phyloP scores from a whole-genome alignment of 2,888 invertebrate genomes.

The Leptarthrus brevirostris region DNA sequence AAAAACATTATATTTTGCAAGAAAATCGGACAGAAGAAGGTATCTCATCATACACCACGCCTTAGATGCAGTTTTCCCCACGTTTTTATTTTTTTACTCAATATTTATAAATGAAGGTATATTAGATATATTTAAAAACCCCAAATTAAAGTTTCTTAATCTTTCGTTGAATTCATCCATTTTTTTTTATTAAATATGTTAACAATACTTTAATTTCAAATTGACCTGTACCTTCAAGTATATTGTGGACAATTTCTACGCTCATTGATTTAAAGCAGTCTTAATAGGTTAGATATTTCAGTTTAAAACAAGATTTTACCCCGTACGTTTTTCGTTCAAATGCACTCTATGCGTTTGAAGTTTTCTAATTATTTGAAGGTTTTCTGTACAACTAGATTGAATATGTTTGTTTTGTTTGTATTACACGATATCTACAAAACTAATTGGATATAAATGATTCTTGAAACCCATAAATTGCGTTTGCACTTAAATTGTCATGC shows the following conservation, averaged over 20 bases:
- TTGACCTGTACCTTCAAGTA: conserved; percentile 36
- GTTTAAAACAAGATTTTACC: background rate
- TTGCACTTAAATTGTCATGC: conserved; percentile 2
- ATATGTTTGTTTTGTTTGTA: background rate
- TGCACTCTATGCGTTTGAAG: background rate
- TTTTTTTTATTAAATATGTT: background rate
- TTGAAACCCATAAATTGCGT: conserved; percentile 1
- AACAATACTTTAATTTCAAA: conserved; percentile 34
- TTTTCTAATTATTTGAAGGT: background rate
- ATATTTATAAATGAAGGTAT: background rate
- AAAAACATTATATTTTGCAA: background rate
- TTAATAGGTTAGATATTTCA: conserved; percentile 45
- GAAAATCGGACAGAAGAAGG: background rate
- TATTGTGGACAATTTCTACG: conserved; percentile 49
- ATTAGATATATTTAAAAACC: background rate
- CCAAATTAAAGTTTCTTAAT: background rate
- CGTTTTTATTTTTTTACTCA: background rate
- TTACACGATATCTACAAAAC: background rate
- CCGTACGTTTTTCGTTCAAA: conserved; percentile 33
- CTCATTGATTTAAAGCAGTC: conserved; percentile 22
- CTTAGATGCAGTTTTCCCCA: background rate
- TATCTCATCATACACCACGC: background rate
- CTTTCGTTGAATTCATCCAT: background rate
- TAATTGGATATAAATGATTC: background rate
- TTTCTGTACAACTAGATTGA: background rate